A percentile compares a stretch with the other conserved stretches of the same genome.
Evolutionary conservation across 2,113 vertebrate species (phyloP).

Genomic region (Pionites leucogaster): DNA sequence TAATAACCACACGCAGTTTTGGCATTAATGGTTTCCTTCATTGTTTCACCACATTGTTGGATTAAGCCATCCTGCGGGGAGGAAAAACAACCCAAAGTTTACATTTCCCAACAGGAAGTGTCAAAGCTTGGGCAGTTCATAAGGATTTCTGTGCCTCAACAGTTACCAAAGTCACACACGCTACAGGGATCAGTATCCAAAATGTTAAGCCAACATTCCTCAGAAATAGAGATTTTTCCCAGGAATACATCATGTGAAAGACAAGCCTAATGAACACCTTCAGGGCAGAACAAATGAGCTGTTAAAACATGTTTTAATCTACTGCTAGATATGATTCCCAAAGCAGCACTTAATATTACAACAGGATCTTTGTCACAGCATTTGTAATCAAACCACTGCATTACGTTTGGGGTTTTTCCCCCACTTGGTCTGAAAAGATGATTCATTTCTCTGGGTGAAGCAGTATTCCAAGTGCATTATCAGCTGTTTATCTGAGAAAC

Average conservation of each 20-base stretch:
- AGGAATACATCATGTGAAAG: background rate
- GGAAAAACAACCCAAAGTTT: background rate
- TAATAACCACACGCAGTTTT: slow-evolving; percentile 94
- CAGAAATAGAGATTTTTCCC: background rate
- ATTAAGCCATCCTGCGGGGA: slow-evolving; percentile 89
- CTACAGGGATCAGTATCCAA: background rate
- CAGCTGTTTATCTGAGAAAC: background rate
- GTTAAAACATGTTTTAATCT: background rate
- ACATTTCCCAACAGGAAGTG: background rate
- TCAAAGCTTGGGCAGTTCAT: background rate
- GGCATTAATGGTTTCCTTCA: slow-evolving; percentile 95
- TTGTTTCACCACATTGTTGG: slow-evolving; percentile 95
- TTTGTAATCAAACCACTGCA: background rate
- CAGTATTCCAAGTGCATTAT: accelerated
- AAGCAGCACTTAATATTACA: background rate
- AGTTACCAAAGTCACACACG: accelerated
- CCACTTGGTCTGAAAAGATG: background rate
- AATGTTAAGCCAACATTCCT: background rate
- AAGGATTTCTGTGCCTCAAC: background rate
- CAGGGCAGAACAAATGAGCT: background rate
- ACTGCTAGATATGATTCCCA: background rate
- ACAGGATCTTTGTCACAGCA: background rate
- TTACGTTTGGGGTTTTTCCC: background rate
- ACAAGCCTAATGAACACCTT: background rate
- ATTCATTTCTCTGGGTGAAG: background rate